Evolutionary conservation across 1,140 invertebrate species (phyloP), one percentile per base, ranked within the genome.

Genomic region (Drosophila mojavensis): DNA sequence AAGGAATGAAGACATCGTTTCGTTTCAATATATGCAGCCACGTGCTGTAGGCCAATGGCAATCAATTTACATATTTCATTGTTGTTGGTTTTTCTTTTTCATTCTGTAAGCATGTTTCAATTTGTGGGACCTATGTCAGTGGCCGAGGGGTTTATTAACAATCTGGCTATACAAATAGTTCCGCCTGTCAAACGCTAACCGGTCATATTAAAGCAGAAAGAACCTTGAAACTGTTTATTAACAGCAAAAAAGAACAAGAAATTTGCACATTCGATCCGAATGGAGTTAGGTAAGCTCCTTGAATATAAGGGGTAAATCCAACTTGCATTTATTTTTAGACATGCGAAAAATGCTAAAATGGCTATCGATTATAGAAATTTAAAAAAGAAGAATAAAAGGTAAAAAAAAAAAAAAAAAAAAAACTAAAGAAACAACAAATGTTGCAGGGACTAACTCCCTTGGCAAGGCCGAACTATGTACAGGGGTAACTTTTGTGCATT

Each of bases 211-310:
- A 73, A 60, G 62, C 62, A 62, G 53, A 60, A 58, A 66, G 63
- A 82, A 78, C 85, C 85, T 88, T 90, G 85, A 90, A 88, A 88
- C 84, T 84, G 77, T 84, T 88, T 84, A 80, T 84, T 88, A 89
- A 80, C 84, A 58, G 69, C 75, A 77, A 82, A 68, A 39, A 76
- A 62, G 20, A 68, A 60, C 61, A 83, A 84, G 6, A 6, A 39
- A 88, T 88, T 88, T 90, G 78, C 83, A 88, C 80, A 89, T 88
- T 88, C 83, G 83, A 88, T 88, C 83, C 59, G 62, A 74, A 69
- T 39, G 75, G 62, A 82, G 69, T 88, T 79, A 65, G 64, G 64
- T 76, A 70, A 61, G 53, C 41, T 47, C 70, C 55, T 65, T 65
- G 79, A 75, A 75, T 74, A 62, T 24, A 26, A 60, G 36, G 58